Evolutionary conservation across 2,113 vertebrate genomes (phyloP).

Genomic region (Crotophaga sulcirostris): DNA sequence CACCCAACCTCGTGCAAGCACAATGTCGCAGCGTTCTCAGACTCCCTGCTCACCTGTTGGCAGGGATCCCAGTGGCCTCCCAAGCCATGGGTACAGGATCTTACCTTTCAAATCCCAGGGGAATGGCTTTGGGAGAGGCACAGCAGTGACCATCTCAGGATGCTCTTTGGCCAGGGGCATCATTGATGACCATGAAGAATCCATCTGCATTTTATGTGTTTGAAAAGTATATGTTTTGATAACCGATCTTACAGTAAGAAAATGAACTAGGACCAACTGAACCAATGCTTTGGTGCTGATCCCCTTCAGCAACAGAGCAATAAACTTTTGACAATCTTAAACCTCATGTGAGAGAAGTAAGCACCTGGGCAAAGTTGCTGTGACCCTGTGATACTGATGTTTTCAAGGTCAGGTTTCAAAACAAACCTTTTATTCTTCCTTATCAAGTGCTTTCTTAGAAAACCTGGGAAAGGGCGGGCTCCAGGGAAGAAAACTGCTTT

Average conservation of each 20-base stretch:
- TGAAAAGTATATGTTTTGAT: neutral
- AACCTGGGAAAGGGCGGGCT: no score
- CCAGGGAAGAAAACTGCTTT: no score
- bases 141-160: fast-evolving
- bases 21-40: no score
- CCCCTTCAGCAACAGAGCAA: neutral
- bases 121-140: neutral
- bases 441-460: no score
- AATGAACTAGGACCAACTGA: neutral
- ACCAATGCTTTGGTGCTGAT: neutral
- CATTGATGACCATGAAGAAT: neutral
- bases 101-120: neutral
- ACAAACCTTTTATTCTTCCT: no score
- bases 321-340: neutral
- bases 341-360: neutral
- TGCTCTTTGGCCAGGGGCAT: no score
- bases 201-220: neutral
- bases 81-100: fast-evolving
- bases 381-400: neutral
- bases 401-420: no score
- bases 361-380: neutral
- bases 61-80: neutral
- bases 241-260: neutral
- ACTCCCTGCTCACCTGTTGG: no score
- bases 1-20: no score